Percentiles rank a stretch among this genome's conserved stretches.
phyloP scores from a whole-genome alignment of 2,113 vertebrate genomes.

The Thryonomys swinderianus region DNA sequence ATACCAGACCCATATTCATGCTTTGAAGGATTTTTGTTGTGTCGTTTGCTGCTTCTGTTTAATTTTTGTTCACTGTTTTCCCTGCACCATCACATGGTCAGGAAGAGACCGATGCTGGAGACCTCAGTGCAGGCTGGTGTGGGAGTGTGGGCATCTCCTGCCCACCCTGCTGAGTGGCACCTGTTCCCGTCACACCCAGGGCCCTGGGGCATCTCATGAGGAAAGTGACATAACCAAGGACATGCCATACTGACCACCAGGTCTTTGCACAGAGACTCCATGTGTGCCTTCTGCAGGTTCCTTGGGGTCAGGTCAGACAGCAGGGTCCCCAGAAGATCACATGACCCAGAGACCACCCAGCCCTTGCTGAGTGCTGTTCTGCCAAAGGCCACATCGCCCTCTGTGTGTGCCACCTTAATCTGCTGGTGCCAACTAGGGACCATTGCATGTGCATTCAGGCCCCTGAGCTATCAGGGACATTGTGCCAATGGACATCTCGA shows the following conservation, averaged over 20 bases:
- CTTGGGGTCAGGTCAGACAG: accelerated
- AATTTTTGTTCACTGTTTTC: background rate
- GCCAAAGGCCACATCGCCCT: background rate
- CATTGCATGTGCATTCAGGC: accelerated
- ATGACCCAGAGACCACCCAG: background rate
- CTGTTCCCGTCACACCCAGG: accelerated
- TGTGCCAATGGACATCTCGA: accelerated
- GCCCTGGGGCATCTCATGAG: accelerated
- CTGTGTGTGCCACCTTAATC: accelerated
- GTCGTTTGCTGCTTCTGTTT: background rate
- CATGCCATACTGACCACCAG: accelerated
- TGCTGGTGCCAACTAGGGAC: accelerated
- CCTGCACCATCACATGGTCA: background rate
- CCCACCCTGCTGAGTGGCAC: background rate
- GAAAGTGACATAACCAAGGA: accelerated
- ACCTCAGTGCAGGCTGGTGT: accelerated
- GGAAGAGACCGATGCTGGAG: background rate
- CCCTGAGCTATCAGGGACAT: accelerated
- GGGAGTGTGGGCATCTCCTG: background rate
- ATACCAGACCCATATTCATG: background rate
- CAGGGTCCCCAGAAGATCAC: background rate
- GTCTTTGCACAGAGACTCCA: accelerated
- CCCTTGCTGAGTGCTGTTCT: accelerated
- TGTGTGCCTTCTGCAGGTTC: accelerated
- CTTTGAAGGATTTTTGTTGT: background rate